Base-by-base conservation (phyloP, 2,113 vertebrate species). In the Oreotrochilus melanogaster region DNA sequence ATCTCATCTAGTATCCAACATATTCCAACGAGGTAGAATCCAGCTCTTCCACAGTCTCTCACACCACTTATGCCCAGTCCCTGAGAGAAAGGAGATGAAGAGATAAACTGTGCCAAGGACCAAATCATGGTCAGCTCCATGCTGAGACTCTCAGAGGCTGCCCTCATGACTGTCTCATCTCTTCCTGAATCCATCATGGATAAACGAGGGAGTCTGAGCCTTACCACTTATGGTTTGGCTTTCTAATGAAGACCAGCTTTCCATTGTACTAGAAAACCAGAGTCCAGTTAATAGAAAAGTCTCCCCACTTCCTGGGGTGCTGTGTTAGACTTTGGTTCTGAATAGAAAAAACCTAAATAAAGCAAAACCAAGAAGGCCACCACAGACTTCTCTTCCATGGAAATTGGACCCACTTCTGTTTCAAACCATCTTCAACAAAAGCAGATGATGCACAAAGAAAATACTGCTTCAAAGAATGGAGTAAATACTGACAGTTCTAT, bases 341-440 rank as follows among this genome's bases (percentile, higher is more conserved):
- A 92, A 72, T 11, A 81, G 24, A 78, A 22, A 57, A 86, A 84
- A 35, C 1, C 31, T 33, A 79, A 82, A 88, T 31, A 64, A 88
- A 89, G 56, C 10, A 84, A 94, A 96, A 61, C 72, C 72, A 80
- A 16, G 18, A 92, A 83, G 57, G 47, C 22, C 28, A 70, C 73
- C 62, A 54, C 31, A 87, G 28, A 74, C 22, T 17, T 82, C 73
- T 72, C n/a, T 84, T 45, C 83, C 53, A 57, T 14, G 17, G 48
- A 96, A 91, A 28, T 22, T 60, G 13, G 31, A 12, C 39, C 30
- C 39, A 48, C 25, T 96, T 91, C 69, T 78, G 18, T 74, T 45
- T 89, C 42, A 83, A 70, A 65, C 13, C 31, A 70, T 76, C 42
- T 66, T 79, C 65, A 95, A 78, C n/a, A 84, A 57, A 76, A 89